Conservation (phyloP, 2,797 vertebrate genomes). For the Spinus olivaceus region DNA sequence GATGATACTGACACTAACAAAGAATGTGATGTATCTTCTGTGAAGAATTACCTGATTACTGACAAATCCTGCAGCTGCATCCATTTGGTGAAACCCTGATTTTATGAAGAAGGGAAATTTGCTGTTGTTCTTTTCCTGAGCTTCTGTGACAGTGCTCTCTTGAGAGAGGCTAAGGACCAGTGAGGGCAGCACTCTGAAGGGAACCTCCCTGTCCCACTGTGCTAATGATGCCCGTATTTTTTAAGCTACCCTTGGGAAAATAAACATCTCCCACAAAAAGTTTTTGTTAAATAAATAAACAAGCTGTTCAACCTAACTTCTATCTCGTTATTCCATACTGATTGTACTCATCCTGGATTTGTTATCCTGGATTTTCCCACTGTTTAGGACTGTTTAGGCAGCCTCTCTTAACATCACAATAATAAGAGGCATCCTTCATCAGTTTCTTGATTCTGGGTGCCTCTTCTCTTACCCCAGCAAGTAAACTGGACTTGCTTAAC, state of each 20-base stretch:
- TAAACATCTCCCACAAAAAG: neutral
- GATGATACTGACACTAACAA: neutral
- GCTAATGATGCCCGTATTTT: neutral
- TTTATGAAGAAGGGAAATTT: neutral
- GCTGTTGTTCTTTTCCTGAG: neutral
- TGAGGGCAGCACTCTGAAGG: neutral
- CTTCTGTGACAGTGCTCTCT: neutral
- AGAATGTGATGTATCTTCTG: accelerated
- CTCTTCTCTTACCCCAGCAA: neutral
- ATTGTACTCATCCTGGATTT: neutral
- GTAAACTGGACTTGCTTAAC: neutral
- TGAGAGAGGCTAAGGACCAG: neutral
- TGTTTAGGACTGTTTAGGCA: neutral
- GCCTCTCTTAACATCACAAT: neutral
- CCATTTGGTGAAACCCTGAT: neutral
- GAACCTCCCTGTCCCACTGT: neutral
- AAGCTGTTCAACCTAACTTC: neutral
- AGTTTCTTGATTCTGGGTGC: neutral
- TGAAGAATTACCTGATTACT: neutral
- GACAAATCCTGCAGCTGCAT: neutral
- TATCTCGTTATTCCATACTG: neutral
- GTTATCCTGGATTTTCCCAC: neutral
- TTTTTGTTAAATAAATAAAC: neutral
- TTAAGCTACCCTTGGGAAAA: neutral
- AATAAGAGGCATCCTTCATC: neutral